These are phyloP conservation scores for Pitangus sulphuratus DNA, from an alignment of 2,797 vertebrate genomes.

Conservation along the genomic window DNA sequence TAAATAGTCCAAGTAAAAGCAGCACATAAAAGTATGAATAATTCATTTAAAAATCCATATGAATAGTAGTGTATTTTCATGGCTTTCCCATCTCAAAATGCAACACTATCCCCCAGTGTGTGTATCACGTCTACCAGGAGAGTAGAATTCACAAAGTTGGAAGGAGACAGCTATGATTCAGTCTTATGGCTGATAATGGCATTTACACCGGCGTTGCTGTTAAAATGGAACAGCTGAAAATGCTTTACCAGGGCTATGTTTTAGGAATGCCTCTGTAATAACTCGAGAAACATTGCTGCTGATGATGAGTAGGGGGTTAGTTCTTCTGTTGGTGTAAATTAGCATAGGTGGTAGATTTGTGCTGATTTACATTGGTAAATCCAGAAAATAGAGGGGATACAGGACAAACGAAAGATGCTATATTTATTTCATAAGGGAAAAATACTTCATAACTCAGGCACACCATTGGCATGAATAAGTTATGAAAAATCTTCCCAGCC, in stretches of 20 bases:
- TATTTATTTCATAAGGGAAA: slow-evolving; percentile 71
- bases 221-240: background rate
- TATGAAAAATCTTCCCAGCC: slow-evolving; percentile 77
- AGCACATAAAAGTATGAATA: background rate
- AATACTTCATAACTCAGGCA: slow-evolving; percentile 65
- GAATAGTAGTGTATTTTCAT: background rate
- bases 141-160: background rate
- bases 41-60: background rate
- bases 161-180: background rate
- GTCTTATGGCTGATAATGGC: background rate
- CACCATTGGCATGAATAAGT: slow-evolving; percentile 79
- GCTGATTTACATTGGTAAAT: background rate
- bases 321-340: slow-evolving; percentile 32
- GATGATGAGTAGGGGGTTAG: background rate
- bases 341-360: background rate
- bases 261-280: background rate
- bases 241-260: background rate
- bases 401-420: slow-evolving; percentile 66
- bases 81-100: background rate
- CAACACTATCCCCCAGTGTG: background rate
- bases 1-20: background rate
- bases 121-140: background rate
- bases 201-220: background rate
- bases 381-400: slow-evolving; percentile 22
- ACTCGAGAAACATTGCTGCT: background rate